phyloP scores from a whole-genome alignment of 1,140 invertebrate genomes.

The Cydia amplana region DNA sequence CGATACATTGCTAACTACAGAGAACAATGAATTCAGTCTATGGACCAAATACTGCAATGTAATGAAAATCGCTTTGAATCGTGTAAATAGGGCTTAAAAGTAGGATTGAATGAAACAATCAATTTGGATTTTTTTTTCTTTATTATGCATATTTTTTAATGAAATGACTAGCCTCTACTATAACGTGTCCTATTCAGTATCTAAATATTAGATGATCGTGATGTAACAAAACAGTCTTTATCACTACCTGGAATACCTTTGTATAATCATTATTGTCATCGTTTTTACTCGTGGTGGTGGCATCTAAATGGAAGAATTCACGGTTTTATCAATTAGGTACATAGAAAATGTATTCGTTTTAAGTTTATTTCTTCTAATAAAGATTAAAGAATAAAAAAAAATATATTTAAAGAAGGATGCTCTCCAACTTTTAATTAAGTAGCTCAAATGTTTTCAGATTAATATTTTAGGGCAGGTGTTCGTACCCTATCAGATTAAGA shows the following conservation, averaged over 20 bases:
- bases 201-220: background rate
- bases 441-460: no score
- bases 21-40: no score
- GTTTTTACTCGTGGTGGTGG: conserved; percentile 44
- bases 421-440: no score
- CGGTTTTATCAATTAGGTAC: conserved; percentile 37
- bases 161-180: conserved; percentile 28
- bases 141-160: conserved; percentile 1
- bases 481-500: no score
- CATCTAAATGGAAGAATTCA: conserved; percentile 71
- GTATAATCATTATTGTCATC: background rate
- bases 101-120: background rate
- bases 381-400: no score
- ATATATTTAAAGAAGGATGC: background rate
- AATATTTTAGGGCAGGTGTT: no score
- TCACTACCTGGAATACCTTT: background rate
- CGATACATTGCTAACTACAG: no score
- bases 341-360: background rate
- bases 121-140: background rate
- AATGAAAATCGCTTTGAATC: no score
- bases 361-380: no score
- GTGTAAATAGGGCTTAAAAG: no score
- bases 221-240: background rate
- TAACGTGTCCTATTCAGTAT: background rate
- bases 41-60: no score